These are phyloP conservation scores for Cebus imitator DNA, from an alignment of 2,113 vertebrate genomes.

Conservation along the genomic window DNA sequence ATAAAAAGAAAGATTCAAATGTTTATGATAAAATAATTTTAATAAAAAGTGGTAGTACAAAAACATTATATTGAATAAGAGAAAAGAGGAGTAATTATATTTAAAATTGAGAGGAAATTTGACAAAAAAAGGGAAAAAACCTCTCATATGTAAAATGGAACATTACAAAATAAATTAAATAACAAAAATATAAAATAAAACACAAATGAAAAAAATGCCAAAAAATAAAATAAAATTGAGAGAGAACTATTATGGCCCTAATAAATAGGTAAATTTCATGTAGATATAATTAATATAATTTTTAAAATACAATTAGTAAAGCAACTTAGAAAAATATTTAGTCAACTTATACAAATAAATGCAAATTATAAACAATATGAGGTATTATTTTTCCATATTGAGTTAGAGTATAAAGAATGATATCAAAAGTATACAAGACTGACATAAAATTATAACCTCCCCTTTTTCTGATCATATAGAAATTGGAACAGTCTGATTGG, in stretches of 20 bases:
- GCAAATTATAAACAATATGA: background rate
- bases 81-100: background rate
- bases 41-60: background rate
- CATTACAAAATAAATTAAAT: no score
- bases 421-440: background rate
- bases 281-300: background rate
- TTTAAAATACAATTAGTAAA: background rate
- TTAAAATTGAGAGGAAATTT: background rate
- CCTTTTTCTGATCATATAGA: background rate
- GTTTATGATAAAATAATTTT: slow-evolving; percentile 8
- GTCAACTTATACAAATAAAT: background rate
- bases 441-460: background rate
- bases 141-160: no score
- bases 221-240: background rate
- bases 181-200: no score
- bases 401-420: background rate
- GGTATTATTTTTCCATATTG: background rate
- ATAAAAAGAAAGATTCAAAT: background rate
- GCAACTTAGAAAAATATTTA: background rate
- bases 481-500: background rate
- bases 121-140: no score
- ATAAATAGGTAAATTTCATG: background rate
- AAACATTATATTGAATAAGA: background rate
- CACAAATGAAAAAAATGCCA: no score
- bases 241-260: background rate